These are phyloP conservation scores for Pyrrhosoma nymphula DNA, from an alignment of 2,888 invertebrate genomes.

Conservation along the genomic window DNA sequence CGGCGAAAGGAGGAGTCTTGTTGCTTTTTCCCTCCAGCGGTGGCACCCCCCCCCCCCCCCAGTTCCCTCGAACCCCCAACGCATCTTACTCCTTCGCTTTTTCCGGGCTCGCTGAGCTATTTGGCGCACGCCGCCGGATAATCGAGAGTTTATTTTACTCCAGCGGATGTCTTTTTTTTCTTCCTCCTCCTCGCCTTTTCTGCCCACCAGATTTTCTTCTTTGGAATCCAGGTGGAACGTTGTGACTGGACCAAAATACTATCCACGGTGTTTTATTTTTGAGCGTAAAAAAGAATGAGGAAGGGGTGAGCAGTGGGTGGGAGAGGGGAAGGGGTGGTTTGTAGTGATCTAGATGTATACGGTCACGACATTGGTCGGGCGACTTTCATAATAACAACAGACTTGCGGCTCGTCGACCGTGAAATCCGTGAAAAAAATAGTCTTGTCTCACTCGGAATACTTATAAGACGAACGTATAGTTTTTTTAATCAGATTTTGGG, in stretches of 20 bases:
- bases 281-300: background rate
- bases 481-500: background rate
- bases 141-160: background rate
- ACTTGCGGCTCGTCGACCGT: background rate
- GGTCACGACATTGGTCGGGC: background rate
- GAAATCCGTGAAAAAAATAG: background rate
- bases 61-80: background rate
- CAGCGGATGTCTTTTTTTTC: background rate
- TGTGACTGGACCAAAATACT: background rate
- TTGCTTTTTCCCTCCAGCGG: slow-evolving; percentile 10
- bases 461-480: background rate
- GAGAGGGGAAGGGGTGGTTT: background rate
- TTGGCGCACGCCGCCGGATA: background rate
- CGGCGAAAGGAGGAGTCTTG: background rate
- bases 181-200: background rate
- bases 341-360: background rate
- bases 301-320: too few species aligned
- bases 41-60: too few species aligned
- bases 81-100: background rate
- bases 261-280: background rate
- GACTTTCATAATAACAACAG: background rate
- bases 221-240: background rate
- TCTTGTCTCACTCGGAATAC: background rate
- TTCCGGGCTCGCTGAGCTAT: slow-evolving; percentile 14
- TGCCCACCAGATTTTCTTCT: background rate